Conservation (phyloP, 2,113 vertebrate genomes). For the Coturnix japonica region DNA sequence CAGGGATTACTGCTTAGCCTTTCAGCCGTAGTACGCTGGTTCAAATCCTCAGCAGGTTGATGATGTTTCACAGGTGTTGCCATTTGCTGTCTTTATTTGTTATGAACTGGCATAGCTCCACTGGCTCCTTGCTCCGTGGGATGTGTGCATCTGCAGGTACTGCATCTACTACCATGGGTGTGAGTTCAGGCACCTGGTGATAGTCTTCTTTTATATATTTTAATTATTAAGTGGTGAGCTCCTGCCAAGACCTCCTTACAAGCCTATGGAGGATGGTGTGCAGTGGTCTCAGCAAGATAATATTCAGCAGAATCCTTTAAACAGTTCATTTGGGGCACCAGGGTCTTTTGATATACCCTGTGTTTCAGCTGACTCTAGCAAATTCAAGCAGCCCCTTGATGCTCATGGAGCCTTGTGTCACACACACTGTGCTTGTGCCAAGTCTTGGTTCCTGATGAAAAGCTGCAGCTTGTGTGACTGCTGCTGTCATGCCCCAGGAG, state of each 20-base stretch:
- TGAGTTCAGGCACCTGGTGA: neutral
- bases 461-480: neutral
- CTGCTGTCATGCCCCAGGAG: neutral
- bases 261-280: neutral
- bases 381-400: neutral
- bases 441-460: neutral
- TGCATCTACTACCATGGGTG: neutral
- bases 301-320: neutral
- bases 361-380: neutral
- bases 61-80: neutral
- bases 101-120: neutral
- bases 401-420: neutral
- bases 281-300: neutral
- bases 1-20: neutral
- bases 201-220: neutral
- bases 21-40: neutral
- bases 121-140: neutral
- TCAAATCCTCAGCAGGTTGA: neutral
- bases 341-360: neutral
- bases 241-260: neutral
- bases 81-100: neutral
- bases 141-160: neutral
- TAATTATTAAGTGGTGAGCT: neutral
- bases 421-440: neutral
- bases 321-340: neutral